Evolutionary conservation across 1,140 invertebrate genomes (phyloP).

Genomic region (Drosophila murphyi): DNA sequence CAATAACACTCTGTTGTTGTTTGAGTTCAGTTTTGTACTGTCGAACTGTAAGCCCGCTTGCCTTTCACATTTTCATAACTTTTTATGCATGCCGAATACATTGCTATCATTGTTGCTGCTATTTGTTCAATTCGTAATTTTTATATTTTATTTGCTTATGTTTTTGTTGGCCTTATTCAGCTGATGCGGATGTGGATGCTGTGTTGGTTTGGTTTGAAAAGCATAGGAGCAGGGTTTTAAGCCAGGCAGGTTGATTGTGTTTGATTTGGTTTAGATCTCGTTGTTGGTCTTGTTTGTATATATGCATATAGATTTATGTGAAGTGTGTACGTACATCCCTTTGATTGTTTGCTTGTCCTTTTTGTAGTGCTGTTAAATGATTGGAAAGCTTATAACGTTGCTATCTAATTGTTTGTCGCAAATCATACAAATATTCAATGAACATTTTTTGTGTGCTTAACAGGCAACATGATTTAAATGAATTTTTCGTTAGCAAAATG

Average conservation of each 20-base stretch:
- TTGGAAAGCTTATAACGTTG: not conserved
- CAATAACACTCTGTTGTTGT: constrained; percentile 30
- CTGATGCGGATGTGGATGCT: constrained; percentile 11
- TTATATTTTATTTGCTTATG: constrained; percentile 60
- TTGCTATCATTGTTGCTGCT: constrained; percentile 44
- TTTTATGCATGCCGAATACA: constrained; percentile 59
- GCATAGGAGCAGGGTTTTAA: not conserved
- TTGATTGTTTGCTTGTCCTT: constrained; percentile 65
- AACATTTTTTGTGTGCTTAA: too few relatives aligned
- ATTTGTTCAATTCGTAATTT: constrained; percentile 45
- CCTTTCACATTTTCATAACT: constrained; percentile 70
- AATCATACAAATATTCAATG: not conserved
- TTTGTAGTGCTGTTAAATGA: constrained; percentile 36
- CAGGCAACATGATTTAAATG: too few relatives aligned
- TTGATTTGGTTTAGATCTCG: constrained; percentile 14
- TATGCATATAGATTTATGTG: not conserved
- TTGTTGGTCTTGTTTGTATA: not conserved
- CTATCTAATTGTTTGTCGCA: not conserved
- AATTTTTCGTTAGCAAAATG: too few relatives aligned
- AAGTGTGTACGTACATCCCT: constrained; percentile 64
- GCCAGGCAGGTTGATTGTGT: constrained; percentile 14
- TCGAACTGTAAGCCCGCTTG: constrained; percentile 19
- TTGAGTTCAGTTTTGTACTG: constrained; percentile 5
- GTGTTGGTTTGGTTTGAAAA: constrained; percentile 4
- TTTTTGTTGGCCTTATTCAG: constrained; percentile 26